Conservation (phyloP, 2,797 vertebrate species). For the Halcyon leucocephala region DNA sequence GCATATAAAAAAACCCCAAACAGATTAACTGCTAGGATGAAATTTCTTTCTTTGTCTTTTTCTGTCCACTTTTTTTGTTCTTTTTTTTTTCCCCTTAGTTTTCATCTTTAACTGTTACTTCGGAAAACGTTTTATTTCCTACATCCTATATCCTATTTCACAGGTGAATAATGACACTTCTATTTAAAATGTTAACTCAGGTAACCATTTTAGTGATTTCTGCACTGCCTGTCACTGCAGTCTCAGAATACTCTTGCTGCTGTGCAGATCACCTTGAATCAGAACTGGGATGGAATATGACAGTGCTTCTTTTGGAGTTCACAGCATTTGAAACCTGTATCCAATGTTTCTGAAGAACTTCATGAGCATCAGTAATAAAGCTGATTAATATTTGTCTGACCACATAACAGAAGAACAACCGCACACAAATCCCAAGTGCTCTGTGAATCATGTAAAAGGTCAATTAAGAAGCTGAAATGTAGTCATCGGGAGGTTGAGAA, state of each 20-base stretch:
- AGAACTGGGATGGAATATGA: neutral
- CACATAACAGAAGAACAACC: neutral
- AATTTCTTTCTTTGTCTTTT: neutral
- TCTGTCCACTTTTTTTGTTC: neutral
- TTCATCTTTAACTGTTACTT: neutral
- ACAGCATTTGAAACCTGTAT: neutral
- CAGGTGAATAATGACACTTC: neutral
- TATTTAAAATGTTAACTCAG: neutral
- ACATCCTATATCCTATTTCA: neutral
- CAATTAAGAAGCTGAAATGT: neutral
- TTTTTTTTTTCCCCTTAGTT: accelerated
- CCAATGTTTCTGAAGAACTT: neutral
- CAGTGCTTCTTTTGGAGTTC: neutral
- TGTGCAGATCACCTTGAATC: neutral
- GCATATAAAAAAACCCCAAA: neutral
- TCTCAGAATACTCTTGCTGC: neutral
- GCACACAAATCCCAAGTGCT: neutral
- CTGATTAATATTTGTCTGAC: neutral
- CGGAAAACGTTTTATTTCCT: neutral
- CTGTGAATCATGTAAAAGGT: neutral
- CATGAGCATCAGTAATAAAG: neutral
- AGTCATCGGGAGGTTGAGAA: neutral
- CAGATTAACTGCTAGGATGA: neutral
- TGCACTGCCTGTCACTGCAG: neutral
- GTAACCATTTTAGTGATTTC: neutral